Base-by-base conservation (phyloP, 1,140 invertebrate species). In the Ptiloglossa arizonensis region DNA sequence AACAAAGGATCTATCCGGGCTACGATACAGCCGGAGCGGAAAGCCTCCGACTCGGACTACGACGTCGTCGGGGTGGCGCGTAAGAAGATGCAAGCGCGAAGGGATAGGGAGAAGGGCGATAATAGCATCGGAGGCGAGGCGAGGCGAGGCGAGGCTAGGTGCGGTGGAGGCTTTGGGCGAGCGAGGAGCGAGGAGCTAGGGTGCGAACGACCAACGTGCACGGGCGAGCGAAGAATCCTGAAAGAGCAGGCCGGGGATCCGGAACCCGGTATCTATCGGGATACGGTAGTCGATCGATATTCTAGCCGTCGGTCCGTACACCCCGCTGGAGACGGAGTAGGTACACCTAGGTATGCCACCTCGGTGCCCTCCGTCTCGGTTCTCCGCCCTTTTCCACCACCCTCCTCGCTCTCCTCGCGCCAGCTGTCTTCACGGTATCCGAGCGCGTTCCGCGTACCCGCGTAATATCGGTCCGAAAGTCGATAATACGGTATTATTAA, bases 241-340 rank as follows among this genome's bases (percentile, higher is more conserved):
- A 71, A 80, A 66, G 77, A 64, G 69, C 54, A 48, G 22, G 22
- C 1, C 6, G 24, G 32, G 29, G 22, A 50, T 46, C 52, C 54
- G 50, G 60, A 74, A 66, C 29, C 52, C 35, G 74, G 22, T 70
- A 81, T 77, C 74, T 60, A 69, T 50, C 64, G 66, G 71, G 59
- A 79, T 79, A 74, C 48, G 83, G 60, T 56, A 80, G 72, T 82
- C 72, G 77, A 86, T 86, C 85, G 84, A 86, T 86, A 86, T 82
- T 86, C 84, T 66, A 69, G 24, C 76, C 83, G 71, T 86, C 83
- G 84, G 82, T 86, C 76, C 24, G 54, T 57, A 79, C 74, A 70
- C 48, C 66, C 79, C 74, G 70, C 59, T 54, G 50, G 59, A 82
- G 84, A 79, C 76, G 83, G 63, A 86, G 82, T 78, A 78, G 73